Conservation (phyloP, 2,113 vertebrate genomes). For the Labrus mixtus region DNA sequence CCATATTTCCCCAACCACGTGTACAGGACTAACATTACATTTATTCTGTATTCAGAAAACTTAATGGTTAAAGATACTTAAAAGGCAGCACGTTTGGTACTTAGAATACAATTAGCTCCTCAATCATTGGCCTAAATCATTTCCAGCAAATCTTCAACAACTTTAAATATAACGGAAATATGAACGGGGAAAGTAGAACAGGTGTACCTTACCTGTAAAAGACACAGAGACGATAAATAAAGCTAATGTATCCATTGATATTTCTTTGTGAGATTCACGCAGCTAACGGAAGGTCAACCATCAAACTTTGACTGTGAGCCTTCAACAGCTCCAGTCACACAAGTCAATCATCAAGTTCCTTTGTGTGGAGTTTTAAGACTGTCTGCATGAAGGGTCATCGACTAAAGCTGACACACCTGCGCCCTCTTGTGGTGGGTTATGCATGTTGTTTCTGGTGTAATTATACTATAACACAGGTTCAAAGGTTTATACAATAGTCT, state of each 20-base stretch:
- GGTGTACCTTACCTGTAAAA: slow-evolving; percentile 47
- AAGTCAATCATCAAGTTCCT: not conserved
- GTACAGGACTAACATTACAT: too few relatives aligned
- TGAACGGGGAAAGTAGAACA: not conserved
- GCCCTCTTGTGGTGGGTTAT: slow-evolving; percentile 8
- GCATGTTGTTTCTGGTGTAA: too few relatives aligned
- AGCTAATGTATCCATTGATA: slow-evolving; percentile 32
- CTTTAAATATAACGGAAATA: not conserved
- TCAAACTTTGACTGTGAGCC: not conserved
- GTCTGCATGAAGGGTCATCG: not conserved
- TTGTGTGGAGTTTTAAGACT: not conserved
- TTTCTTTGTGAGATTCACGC: not conserved
- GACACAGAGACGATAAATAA: not conserved
- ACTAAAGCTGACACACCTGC: not conserved
- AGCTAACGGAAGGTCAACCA: not conserved
- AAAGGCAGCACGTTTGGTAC: too few relatives aligned
- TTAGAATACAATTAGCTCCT: not conserved
- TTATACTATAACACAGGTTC: too few relatives aligned
- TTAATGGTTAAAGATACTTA: too few relatives aligned
- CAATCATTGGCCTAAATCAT: not conserved
- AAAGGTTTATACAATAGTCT: too few relatives aligned
- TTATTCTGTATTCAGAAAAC: too few relatives aligned
- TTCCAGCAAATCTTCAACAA: not conserved
- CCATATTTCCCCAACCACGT: too few relatives aligned
- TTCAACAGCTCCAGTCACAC: not conserved